Evolutionary conservation across 2,113 vertebrate species (phyloP).

Genomic region (Leucopternis melanops): DNA sequence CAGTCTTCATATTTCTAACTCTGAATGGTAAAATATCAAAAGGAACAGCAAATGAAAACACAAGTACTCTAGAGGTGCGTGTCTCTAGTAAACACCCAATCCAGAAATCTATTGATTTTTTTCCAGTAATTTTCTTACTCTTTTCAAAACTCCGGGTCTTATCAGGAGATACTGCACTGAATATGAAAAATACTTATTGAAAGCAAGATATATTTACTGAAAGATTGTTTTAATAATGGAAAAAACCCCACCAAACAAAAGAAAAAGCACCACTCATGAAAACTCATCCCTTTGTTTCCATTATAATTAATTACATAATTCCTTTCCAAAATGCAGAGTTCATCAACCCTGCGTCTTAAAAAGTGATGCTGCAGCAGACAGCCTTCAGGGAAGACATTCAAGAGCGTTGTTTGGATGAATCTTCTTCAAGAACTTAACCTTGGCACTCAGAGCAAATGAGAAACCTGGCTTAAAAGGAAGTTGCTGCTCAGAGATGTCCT

Average conservation of each 20-base stretch:
- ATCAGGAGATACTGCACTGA: neutral
- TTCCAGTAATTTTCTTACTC: neutral
- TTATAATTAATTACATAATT: neutral
- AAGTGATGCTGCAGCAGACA: neutral
- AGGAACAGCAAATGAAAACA: neutral
- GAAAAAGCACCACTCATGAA: neutral
- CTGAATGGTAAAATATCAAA: neutral
- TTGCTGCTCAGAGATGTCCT: neutral
- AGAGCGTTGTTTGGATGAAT: neutral
- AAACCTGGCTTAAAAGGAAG: neutral
- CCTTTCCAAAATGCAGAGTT: neutral
- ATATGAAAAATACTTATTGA: neutral
- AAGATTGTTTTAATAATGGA: neutral
- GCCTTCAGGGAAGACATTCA: neutral
- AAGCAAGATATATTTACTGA: neutral
- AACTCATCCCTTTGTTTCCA: neutral
- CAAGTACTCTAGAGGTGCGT: neutral
- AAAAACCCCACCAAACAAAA: neutral
- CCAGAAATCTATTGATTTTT: neutral
- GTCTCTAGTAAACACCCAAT: neutral
- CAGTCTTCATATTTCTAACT: neutral
- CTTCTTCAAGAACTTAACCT: constrained; percentile 14
- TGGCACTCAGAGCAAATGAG: neutral
- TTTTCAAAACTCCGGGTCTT: neutral
- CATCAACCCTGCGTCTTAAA: neutral